These are phyloP conservation scores for chimpanzee (Pan troglodytes) DNA, from an alignment of 2,113 vertebrate genomes.

Conservation along the genomic window NHGRI_mPanTro3-v2.1_pri NC_072398.2:180854001-180854500, in stretches of 20 bases:
- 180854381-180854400: too few relatives aligned
- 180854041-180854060: background rate
- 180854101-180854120: background rate
- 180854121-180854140: background rate
- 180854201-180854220: background rate
- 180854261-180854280: background rate
- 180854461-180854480: too few relatives aligned
- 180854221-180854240: background rate
- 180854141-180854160: background rate
- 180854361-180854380: too few relatives aligned
- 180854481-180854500: too few relatives aligned
- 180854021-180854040: background rate
- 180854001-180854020: background rate
- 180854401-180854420: too few relatives aligned
- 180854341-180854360: too few relatives aligned
- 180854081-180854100: background rate
- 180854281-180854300: conserved; percentile 11
- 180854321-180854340: background rate
- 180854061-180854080: background rate
- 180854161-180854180: background rate
- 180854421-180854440: too few relatives aligned
- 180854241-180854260: background rate
- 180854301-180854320: conserved; percentile 1
- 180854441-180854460: too few relatives aligned
- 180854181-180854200: background rate